Evolutionary conservation across 2,888 invertebrate genomes (phyloP).

Genomic region (Podabrus alpinus): DNA sequence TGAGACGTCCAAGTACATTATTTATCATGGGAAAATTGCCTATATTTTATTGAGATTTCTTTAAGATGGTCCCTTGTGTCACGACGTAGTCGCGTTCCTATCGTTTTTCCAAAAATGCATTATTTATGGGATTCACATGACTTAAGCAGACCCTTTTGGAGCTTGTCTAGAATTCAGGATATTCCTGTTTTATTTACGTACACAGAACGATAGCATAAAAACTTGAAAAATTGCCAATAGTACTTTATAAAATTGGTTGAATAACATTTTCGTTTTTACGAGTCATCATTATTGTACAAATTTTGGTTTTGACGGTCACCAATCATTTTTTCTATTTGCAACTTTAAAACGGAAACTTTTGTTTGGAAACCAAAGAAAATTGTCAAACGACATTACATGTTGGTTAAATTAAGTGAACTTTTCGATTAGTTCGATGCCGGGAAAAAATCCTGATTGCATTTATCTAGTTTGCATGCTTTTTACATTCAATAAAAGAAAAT

Average conservation of each 20-base stretch:
- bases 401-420: not conserved
- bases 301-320: not conserved
- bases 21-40: conserved; percentile 14
- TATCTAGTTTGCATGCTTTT: conserved; percentile 22
- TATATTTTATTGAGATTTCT: conserved; percentile 17
- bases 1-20: conserved; percentile 5
- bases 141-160: conserved; percentile 13
- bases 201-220: conserved; percentile 8
- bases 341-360: not conserved
- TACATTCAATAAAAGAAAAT: conserved; percentile 24
- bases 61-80: conserved; percentile 11
- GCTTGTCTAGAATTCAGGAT: conserved; percentile 9
- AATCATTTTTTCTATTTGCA: not conserved
- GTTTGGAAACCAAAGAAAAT: not conserved
- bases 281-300: not conserved
- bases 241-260: not conserved
- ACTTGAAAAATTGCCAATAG: conserved; percentile 11
- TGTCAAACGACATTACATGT: not conserved
- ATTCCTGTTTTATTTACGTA: conserved; percentile 17
- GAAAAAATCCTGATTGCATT: conserved; percentile 22
- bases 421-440: not conserved
- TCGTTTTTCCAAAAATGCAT: conserved; percentile 14
- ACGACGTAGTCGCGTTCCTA: conserved; percentile 12
- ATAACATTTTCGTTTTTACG: conserved; percentile 1
- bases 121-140: conserved; percentile 16